Percentiles rank a stretch among this genome's conserved stretches.
Conservation (phyloP, 2,797 vertebrate genomes). For the Phataginus tetradactyla region DNA sequence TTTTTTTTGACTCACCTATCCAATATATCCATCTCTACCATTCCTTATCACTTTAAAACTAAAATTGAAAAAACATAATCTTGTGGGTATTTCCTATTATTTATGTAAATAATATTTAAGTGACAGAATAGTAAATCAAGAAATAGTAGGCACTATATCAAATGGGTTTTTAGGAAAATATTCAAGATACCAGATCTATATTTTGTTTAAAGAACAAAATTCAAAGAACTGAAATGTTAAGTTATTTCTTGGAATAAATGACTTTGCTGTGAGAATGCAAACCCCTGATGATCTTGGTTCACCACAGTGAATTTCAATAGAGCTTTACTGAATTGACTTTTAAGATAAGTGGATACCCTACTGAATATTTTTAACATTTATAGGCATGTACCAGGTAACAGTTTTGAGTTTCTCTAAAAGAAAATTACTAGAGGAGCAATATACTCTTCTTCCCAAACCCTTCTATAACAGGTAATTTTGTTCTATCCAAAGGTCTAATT, state of each 20-base stretch:
- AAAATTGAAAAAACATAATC: neutral
- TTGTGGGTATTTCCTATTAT: neutral
- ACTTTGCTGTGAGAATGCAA: slow-evolving; percentile 14
- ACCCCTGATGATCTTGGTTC: neutral
- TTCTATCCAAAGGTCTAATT: slow-evolving; percentile 3
- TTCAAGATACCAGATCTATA: neutral
- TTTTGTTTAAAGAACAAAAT: slow-evolving; percentile 32
- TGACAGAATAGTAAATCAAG: slow-evolving; percentile 22
- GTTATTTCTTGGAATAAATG: neutral
- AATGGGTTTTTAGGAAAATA: slow-evolving; percentile 36
- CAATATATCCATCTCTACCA: neutral
- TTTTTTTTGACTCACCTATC: neutral
- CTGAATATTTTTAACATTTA: neutral
- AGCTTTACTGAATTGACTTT: neutral
- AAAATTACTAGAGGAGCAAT: slow-evolving; percentile 8
- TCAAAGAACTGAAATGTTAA: slow-evolving; percentile 16
- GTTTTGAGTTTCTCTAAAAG: neutral
- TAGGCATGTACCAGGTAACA: neutral
- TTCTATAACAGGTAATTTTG: neutral
- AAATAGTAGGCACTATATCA: neutral
- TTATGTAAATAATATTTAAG: slow-evolving; percentile 22
- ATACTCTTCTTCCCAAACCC: neutral
- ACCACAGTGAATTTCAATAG: neutral
- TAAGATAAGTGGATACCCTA: neutral
- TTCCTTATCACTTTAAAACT: neutral